Conservation (phyloP, 1,140 invertebrate genomes). For the Saccostrea glomerata region DNA sequence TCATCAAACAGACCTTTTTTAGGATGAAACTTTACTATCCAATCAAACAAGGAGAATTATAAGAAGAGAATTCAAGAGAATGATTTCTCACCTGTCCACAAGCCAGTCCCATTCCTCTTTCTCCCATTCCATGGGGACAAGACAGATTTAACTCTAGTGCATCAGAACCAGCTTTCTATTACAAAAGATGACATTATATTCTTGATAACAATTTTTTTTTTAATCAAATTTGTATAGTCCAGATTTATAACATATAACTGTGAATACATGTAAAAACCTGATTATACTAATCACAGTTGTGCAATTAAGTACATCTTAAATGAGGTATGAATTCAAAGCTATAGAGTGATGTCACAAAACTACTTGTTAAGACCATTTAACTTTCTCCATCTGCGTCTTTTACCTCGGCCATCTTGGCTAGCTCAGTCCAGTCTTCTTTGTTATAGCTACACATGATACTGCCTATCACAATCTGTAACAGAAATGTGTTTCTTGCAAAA, state of each 20-base stretch:
- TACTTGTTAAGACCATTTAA: too few relatives aligned
- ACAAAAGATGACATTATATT: too few relatives aligned
- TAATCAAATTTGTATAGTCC: too few relatives aligned
- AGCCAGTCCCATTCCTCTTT: slow-evolving; percentile 94
- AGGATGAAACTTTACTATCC: background rate
- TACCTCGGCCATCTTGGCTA: slow-evolving; percentile 88
- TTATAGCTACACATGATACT: slow-evolving; percentile 97
- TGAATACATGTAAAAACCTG: too few relatives aligned
- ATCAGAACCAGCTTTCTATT: slow-evolving; percentile 89
- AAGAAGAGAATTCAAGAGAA: background rate
- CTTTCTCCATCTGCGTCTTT: background rate
- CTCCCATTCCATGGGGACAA: slow-evolving; percentile 99
- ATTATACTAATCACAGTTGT: too few relatives aligned
- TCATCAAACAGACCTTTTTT: background rate
- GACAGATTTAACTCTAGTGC: slow-evolving; percentile 97
- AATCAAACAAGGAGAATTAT: background rate
- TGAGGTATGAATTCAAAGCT: too few relatives aligned
- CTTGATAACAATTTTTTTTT: too few relatives aligned
- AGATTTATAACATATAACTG: too few relatives aligned
- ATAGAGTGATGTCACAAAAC: too few relatives aligned
- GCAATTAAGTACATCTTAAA: too few relatives aligned
- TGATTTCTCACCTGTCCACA: slow-evolving; percentile 91
- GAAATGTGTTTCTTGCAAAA: background rate
- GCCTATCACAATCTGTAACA: slow-evolving; percentile 91
- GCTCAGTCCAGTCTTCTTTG: slow-evolving; percentile 91